These are phyloP conservation scores for Coronaproctus castanopsis DNA, from an alignment of 2,888 invertebrate species.

Conservation along the genomic window DNA sequence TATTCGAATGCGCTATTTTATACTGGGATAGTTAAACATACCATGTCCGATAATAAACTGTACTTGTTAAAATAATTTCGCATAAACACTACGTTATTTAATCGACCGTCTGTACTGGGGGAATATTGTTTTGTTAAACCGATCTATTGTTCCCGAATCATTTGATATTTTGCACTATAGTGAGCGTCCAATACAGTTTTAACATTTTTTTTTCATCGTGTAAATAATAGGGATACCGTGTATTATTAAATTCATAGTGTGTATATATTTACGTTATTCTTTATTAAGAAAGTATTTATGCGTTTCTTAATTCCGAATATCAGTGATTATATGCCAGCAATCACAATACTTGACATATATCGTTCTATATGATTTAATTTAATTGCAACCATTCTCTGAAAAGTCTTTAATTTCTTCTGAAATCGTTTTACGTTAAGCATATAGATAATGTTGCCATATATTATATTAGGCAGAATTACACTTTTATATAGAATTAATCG, in stretches of 20 bases:
- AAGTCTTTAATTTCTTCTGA: not conserved
- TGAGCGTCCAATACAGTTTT: not conserved
- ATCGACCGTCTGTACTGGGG: not conserved
- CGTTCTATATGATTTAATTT: not conserved
- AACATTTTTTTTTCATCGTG: not conserved
- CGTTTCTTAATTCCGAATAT: not conserved
- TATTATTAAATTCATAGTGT: not conserved
- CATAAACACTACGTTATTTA: not conserved
- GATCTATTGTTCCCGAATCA: not conserved
- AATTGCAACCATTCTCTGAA: not conserved
- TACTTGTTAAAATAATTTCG: not conserved
- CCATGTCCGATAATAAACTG: not conserved
- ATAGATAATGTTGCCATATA: not conserved
- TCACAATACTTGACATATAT: not conserved
- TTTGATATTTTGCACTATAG: not conserved
- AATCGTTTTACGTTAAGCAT: not conserved
- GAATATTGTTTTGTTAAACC: not conserved
- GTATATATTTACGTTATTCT: not conserved
- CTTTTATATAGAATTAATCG: not conserved
- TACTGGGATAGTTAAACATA: not conserved
- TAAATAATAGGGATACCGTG: not conserved
- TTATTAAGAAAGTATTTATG: not conserved
- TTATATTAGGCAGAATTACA: not conserved
- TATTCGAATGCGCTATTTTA: not conserved
- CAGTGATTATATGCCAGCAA: not conserved